Base-by-base conservation (phyloP, 2,888 invertebrate species). In the Phyllotreta cruciferae region DNA sequence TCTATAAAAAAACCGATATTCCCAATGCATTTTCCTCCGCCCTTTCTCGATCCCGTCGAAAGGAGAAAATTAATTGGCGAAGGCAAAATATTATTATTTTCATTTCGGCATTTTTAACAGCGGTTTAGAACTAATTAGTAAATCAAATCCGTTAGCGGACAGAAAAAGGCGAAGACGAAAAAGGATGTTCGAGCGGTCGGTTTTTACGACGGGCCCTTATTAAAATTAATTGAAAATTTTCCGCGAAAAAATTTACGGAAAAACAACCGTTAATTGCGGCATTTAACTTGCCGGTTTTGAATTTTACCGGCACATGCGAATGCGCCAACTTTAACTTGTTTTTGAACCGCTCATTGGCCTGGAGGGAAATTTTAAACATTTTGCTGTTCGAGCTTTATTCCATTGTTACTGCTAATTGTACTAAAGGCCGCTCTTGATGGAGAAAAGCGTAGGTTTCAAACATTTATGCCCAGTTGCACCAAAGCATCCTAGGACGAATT, bases 71-170 rank as follows among this genome's bases (percentile, higher is more conserved):
- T 52, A 52, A 52, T 52, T 52, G 52, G 52, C 14, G 37, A 37
- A 37, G 37, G 38, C 52, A 52, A 52, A 52, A 52, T 52, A 52
- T 10, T 52, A 52, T 52, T 52, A 52, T 52, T 38, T 52, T 52
- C 52, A 38, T 36, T 52, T 37, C 13, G 52, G 38, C 34, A 52
- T 52, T 52, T 52, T 52, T 52, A 52, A 52, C 37, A 52, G 52
- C 52, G 52, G 52, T 52, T 52, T 52, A 52, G 37, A 52, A 52
- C 52, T 52, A 52, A 52, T 52, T 52, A 52, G 52, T 52, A 52
- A 52, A 52, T 52, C 52, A 52, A 52, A 52, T 52, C 52, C 52
- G 34, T 52, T 52, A 9, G 13, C 35, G 52, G 38, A 11, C 37
- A 52, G 52, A 52, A 52, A 52, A 52, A 52, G 52, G 24, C 36